Conservation (phyloP, 2,113 vertebrate species). For the Elachura formosa region DNA sequence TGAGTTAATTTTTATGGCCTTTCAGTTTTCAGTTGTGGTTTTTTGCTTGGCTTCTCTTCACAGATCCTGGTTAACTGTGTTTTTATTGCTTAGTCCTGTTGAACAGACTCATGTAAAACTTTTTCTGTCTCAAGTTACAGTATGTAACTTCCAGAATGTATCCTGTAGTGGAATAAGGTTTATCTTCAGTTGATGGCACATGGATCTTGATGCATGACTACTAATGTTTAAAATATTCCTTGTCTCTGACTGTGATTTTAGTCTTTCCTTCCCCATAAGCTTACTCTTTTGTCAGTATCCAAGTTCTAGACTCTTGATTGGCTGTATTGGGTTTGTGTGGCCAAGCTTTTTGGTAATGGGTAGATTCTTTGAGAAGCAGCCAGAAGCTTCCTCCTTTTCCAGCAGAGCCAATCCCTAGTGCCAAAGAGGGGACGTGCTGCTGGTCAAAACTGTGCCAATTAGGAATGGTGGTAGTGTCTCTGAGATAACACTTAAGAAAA, state of each 20-base stretch:
- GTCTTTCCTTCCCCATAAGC: background rate
- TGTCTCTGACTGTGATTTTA: background rate
- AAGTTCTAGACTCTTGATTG: background rate
- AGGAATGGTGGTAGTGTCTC: rapidly evolving
- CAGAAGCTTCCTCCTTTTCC: background rate
- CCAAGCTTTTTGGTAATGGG: background rate
- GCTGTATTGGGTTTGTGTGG: background rate
- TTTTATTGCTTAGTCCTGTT: conserved; percentile 31
- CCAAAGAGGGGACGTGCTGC: rapidly evolving
- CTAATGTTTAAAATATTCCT: background rate
- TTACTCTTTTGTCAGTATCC: background rate
- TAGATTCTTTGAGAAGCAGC: background rate
- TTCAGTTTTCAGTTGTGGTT: conserved; percentile 51
- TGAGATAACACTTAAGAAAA: background rate
- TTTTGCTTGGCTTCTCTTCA: conserved; percentile 53
- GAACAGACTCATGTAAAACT: background rate
- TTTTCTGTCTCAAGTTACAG: background rate
- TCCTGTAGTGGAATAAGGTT: background rate
- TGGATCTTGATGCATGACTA: background rate
- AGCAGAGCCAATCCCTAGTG: background rate
- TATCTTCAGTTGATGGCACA: background rate
- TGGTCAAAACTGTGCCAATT: background rate
- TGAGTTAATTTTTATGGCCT: conserved; percentile 43
- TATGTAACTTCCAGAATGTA: background rate
- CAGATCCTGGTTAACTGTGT: conserved; percentile 19